Evolutionary conservation across 1,140 invertebrate genomes (phyloP), one percentile per base, ranked within the genome.

Genomic region (Zaprionus taronus): DNA sequence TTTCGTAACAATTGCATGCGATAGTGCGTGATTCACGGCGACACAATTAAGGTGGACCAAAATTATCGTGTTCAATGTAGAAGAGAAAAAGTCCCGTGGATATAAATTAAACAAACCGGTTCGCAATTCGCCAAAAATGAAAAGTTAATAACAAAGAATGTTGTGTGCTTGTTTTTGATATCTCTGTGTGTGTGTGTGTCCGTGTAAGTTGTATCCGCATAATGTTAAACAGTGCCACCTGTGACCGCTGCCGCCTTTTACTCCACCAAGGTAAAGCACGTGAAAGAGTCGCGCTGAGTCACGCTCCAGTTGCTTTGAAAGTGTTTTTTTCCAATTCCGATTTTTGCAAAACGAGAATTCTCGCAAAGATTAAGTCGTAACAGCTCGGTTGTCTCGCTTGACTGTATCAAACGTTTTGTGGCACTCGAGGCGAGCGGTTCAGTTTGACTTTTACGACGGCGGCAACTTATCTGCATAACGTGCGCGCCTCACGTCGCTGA

Each of bases 241-340:
- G 83, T 55, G 75, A 34, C 51, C 78, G 38, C 70, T 84, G 83
- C 80, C 83, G 81, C 81, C 84, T 87, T 87, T 87, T 82, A 80
- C 84, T 38, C 67, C 70, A 9, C 84, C 84, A 89, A 89, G 84
- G 84, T 89, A 67, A 89, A 71, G 77, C 84, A 87, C 84, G 78
- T 84, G 84, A 80, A 87, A 73, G 78, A 75, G 44, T 34, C 31
- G 9, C 24, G 84, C 75, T 90, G 85, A 90, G 26, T 89, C 84
- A 89, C 57, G 85, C 81, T 90, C 79, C 72, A 90, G 51, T 89
- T 74, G 72, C 44, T 89, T 71, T 78, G 72, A 84, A 81, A 80
- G 78, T 51, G 67, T 41, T 81, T 82, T 81, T 81, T 41, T 28
- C n/a, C 41, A 17, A 20, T 20, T 47, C 51, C 26, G 31, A 20